These are phyloP conservation scores for Vireo altiloquus DNA, from an alignment of 2,113 vertebrate genomes.

Conservation along the genomic window DNA sequence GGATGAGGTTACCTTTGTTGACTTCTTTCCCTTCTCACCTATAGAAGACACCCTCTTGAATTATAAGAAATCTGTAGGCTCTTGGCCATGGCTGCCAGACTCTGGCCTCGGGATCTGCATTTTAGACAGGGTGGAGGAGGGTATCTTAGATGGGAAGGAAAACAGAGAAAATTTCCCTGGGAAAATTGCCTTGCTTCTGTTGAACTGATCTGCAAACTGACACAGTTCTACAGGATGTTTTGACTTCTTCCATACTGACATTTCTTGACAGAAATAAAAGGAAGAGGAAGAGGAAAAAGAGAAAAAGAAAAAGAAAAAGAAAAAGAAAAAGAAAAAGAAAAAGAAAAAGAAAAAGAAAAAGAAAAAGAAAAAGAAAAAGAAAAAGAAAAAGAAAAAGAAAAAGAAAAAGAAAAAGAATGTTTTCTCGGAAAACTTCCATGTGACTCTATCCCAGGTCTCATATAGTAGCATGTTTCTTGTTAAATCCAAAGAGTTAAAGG, in stretches of 20 bases:
- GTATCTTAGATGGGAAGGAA: fast-evolving
- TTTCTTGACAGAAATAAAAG: not conserved
- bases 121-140: not conserved
- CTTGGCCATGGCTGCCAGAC: not conserved
- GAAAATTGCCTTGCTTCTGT: not conserved
- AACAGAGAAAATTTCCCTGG: not conserved
- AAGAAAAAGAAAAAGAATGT: not conserved
- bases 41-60: not conserved
- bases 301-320: no score
- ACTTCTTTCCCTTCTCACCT: not conserved
- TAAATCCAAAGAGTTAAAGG: not conserved
- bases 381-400: no score
- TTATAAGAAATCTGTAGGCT: not conserved
- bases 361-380: not conserved
- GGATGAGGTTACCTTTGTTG: not conserved
- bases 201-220: not conserved
- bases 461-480: not conserved
- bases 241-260: not conserved
- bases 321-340: not conserved
- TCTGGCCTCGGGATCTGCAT: not conserved
- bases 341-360: no score
- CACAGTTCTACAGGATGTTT: not conserved
- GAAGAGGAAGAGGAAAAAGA: no score
- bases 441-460: not conserved
- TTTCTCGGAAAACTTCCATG: not conserved